A percentile compares a stretch with the other conserved stretches of the same genome.
Conservation (phyloP, 1,140 invertebrate genomes). For the Callitettix versicolor region DNA sequence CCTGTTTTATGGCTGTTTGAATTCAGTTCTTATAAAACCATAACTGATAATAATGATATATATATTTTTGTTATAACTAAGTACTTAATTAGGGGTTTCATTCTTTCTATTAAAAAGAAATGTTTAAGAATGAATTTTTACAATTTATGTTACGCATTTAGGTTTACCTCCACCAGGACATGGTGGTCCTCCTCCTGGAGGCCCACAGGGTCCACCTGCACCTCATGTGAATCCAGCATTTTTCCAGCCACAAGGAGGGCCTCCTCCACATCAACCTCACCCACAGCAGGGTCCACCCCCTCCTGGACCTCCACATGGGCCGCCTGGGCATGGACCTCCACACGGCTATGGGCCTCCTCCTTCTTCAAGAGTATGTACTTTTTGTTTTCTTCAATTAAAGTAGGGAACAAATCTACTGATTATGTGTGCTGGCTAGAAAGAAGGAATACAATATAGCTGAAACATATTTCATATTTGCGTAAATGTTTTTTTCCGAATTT, state of each 20-base stretch:
- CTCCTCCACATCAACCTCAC: slow-evolving; percentile 40
- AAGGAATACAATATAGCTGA: slow-evolving; percentile 2
- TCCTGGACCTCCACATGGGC: slow-evolving; percentile 45
- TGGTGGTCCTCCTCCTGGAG: slow-evolving; percentile 43
- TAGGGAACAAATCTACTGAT: too few species aligned
- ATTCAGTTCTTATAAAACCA: too few species aligned
- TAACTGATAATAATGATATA: too few species aligned
- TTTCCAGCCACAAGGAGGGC: slow-evolving; percentile 73
- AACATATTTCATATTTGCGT: slow-evolving; percentile 7
- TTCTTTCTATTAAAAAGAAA: too few species aligned
- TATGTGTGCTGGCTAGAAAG: too few species aligned
- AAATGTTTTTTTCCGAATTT: neutral
- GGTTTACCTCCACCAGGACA: slow-evolving; percentile 41
- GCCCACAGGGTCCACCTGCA: slow-evolving; percentile 53
- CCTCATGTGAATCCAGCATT: slow-evolving; percentile 95
- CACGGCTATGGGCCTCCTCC: slow-evolving; percentile 46
- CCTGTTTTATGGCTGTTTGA: too few species aligned
- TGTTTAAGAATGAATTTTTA: too few species aligned
- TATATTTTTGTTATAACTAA: too few species aligned
- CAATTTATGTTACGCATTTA: too few species aligned
- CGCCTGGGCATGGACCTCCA: slow-evolving; percentile 39
- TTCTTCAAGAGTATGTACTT: slow-evolving; percentile 16
- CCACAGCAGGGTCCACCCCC: slow-evolving; percentile 44
- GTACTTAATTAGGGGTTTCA: too few species aligned
- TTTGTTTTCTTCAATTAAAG: too few species aligned